These are phyloP conservation scores for Lepidonotus clava DNA, from an alignment of 2,888 invertebrate genomes.

Conservation along the genomic window DNA sequence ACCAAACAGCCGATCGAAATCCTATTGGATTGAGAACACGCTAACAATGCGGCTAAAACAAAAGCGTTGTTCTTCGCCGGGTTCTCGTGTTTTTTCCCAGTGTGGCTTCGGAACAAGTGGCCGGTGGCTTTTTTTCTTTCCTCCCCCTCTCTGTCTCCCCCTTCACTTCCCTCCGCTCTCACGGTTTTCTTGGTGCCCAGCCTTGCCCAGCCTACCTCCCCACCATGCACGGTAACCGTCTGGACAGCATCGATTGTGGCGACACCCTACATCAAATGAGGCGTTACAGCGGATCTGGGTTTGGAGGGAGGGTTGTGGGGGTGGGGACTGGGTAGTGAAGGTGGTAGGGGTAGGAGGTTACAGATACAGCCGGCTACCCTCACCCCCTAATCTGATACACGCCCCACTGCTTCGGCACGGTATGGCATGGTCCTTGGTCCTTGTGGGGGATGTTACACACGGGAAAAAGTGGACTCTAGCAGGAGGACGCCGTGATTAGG, in stretches of 20 bases:
- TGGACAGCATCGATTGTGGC: background rate
- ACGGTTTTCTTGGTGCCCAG: background rate
- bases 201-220: background rate
- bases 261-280: background rate
- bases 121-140: background rate
- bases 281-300: background rate
- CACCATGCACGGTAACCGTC: background rate
- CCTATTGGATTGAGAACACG: conserved; percentile 43
- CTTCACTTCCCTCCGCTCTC: background rate
- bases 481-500: background rate
- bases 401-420: background rate
- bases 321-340: background rate
- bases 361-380: background rate
- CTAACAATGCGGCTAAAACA: conserved; percentile 39
- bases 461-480: background rate
- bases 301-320: background rate
- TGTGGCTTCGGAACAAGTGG: conserved; percentile 40
- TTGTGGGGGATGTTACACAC: background rate
- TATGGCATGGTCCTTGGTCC: background rate
- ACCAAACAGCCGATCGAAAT: conserved; percentile 36
- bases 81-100: background rate
- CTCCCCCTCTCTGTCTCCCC: background rate
- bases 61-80: conserved; percentile 46
- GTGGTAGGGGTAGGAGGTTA: background rate
- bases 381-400: background rate